Base-by-base conservation (phyloP, 2,888 invertebrate species). In the Apocheima hispidaria region DNA sequence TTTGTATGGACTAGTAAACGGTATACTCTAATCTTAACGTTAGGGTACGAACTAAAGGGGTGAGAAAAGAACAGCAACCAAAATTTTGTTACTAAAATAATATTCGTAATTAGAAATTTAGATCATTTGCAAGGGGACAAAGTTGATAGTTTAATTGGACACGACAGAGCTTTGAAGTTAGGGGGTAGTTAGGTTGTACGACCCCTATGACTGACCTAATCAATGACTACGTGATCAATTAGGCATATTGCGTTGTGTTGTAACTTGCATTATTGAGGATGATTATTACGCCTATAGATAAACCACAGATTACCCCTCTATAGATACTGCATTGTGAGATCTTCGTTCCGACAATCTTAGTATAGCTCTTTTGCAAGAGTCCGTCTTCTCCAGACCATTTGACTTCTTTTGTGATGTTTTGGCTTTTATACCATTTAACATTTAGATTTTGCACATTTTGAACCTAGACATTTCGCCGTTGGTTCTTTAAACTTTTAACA, bases 41-140 rank as follows among this genome's bases (percentile, higher is more conserved):
- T 74, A 76, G 83, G 81, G 79, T 74, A 70, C 73, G 75, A 76
- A 77, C 75, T 76, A 72, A 81, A 82, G 82, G 83, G 81, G 77
- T 79, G 75, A 66, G 69, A 66, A 70, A 74, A 77, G 1, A 41
- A 40, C 4, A 10, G 2, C 18, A 40, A 0, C 3, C 12, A 40
- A 20, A 9, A 21, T n/a, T n/a, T 26, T 10, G 28, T 28, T 44
- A 9, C 84, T 82, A 84, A 82, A 86, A 80, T 81, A 83, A 43
- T 79, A 78, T 72, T 65, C 76, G 74, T 79, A 82, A 85, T 84
- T 82, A 79, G 60, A 69, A 66, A 72, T 71, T 69, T 74, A 73
- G 73, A 79, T 76, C 71, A 63, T 67, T 58, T 54, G 48, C 61
- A 21, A 51, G 28, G 23, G 36, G 41, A 23, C 18, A 43, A 14